These are phyloP conservation scores for Ceryle rudis DNA, from an alignment of 2,797 vertebrate genomes.

Conservation along the genomic window DNA sequence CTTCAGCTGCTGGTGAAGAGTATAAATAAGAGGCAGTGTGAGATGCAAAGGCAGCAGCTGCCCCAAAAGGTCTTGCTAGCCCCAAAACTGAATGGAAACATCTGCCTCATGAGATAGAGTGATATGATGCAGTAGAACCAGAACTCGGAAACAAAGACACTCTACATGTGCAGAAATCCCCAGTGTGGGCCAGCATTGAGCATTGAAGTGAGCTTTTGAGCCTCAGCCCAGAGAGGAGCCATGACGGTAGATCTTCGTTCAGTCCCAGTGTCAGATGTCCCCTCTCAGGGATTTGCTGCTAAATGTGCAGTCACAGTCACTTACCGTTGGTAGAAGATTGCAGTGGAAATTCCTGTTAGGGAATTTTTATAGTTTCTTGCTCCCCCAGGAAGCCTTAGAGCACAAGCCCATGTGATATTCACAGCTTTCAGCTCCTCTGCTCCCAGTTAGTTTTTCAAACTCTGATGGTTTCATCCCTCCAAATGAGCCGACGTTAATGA, in stretches of 20 bases:
- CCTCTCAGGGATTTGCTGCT: not conserved
- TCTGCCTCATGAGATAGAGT: rapidly evolving
- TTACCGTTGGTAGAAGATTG: rapidly evolving
- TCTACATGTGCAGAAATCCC: rapidly evolving
- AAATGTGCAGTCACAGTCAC: rapidly evolving
- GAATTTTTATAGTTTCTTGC: not conserved
- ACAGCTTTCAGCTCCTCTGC: not conserved
- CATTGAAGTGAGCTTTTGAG: rapidly evolving
- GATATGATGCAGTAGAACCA: not conserved
- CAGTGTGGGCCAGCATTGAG: rapidly evolving
- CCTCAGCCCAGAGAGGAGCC: rapidly evolving
- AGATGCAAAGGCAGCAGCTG: not conserved
- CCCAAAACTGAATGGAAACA: not conserved
- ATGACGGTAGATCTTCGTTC: not conserved
- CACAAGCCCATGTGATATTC: not conserved
- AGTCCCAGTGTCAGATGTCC: not conserved
- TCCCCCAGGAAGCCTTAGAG: not conserved
- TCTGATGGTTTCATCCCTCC: not conserved
- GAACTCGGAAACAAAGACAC: not conserved
- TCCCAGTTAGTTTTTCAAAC: not conserved
- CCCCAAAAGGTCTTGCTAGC: not conserved
- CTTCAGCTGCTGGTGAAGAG: not conserved
- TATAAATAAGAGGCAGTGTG: not conserved
- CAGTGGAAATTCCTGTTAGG: not conserved
- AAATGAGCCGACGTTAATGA: not conserved